phyloP scores from a whole-genome alignment of 2,888 invertebrate genomes.

The Pharmacophagus antenor region DNA sequence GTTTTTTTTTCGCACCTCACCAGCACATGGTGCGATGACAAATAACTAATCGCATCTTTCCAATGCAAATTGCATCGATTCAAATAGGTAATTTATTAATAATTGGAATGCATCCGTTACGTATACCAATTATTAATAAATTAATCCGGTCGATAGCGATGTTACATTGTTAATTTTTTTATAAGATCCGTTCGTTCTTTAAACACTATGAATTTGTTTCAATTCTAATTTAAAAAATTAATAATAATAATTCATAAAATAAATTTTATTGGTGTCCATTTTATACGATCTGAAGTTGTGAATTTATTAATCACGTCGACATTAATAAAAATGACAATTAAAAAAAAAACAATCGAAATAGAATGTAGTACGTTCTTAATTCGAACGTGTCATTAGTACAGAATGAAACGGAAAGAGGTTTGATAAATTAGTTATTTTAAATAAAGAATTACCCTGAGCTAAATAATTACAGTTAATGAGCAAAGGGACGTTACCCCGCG shows the following conservation, averaged over 20 bases:
- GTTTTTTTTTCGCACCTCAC: conserved; percentile 23
- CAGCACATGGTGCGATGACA: conserved; percentile 28
- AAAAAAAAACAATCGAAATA: neutral
- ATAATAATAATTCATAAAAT: too few species aligned
- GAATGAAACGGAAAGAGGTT: conserved; percentile 20
- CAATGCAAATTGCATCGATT: conserved; percentile 24
- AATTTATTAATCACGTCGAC: too few species aligned
- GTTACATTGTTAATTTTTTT: neutral
- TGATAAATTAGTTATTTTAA: conserved; percentile 27
- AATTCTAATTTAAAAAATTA: too few species aligned
- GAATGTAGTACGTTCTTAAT: conserved; percentile 4
- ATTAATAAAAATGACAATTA: too few species aligned
- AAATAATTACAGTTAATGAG: conserved; percentile 60
- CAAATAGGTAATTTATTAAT: conserved; percentile 12
- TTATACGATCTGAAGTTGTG: too few species aligned
- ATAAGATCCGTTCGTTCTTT: too few species aligned
- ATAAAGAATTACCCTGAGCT: conserved; percentile 41
- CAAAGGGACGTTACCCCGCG: conserved; percentile 51
- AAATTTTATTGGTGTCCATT: too few species aligned
- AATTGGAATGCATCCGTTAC: too few species aligned
- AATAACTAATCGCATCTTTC: conserved; percentile 30
- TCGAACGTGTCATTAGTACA: conserved; percentile 15
- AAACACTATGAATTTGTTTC: too few species aligned
- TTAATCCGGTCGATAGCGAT: too few species aligned
- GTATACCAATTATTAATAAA: too few species aligned